Evolutionary conservation across 2,797 vertebrate genomes (phyloP), one percentile per base, ranked within the genome.

Genomic region (Takifugu rubripes): DNA sequence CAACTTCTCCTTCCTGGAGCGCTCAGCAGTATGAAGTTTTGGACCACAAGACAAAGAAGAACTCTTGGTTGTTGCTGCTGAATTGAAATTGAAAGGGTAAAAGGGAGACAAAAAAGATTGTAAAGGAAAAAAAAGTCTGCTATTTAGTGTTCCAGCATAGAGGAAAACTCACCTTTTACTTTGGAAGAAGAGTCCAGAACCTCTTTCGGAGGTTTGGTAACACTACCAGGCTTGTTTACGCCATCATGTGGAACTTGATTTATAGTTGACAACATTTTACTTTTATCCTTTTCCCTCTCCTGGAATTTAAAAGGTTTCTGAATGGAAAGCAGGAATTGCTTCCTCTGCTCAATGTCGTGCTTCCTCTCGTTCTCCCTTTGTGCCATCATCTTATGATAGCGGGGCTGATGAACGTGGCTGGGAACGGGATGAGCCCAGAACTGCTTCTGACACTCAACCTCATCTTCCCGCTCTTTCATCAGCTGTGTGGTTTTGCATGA

Each of bases 251-350:
- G 68, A 14, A 77, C 79, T 66, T 88, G 60, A 11, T 84, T 75
- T 49, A 88, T 77, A 56, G 82, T 77, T 47, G 67, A 74, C 48
- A 81, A 71, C 36, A 83, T 90, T 75, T 93, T 89, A 48, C 78
- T 92, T 84, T 81, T 93, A 61, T 84, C 90, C 6, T 91, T 87
- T 64, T 95, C 93, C 79, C 92, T 94, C 71, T 92, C 84, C 59
- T 92, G 64, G 84, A 98, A 97, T 59, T 87, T 92, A 81, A 99
- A 99, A 43, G 97, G 96, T 78, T 90, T 92, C 81, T 97, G 91
- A 56, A 82, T 92, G 16, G 94, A 91, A 49, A 97, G 85, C 26
- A 98, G 90, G 61, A 94, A 85, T 43, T 92, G 87, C 74, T 84
- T 95, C 75, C 96, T 94, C 77, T 92, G 92, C 82, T 94, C 90